Evolutionary conservation across 2,888 invertebrate genomes (phyloP).

Genomic region (Griposia aprilina): DNA sequence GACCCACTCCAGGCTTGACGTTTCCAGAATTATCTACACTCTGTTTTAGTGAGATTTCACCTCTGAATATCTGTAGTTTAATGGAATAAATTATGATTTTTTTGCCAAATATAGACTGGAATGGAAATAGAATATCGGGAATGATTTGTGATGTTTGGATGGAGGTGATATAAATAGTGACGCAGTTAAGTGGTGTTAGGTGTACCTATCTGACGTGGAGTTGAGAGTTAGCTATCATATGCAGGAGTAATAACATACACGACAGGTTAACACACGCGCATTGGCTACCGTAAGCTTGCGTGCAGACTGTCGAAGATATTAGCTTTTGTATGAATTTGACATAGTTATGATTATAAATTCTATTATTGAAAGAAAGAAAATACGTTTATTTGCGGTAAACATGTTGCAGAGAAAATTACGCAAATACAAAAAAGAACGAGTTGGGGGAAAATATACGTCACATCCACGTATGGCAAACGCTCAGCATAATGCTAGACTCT

Average conservation of each 20-base stretch:
- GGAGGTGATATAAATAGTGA: slow-evolving; percentile 47
- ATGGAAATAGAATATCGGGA: slow-evolving; percentile 48
- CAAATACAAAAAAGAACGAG: too few relatives aligned
- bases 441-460: too few relatives aligned
- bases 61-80: slow-evolving; percentile 59
- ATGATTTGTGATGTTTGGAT: slow-evolving; percentile 46
- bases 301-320: background rate
- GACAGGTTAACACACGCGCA: slow-evolving; percentile 68
- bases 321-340: background rate
- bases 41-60: slow-evolving; percentile 68
- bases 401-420: too few relatives aligned
- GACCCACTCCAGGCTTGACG: slow-evolving; percentile 83
- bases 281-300: slow-evolving; percentile 8
- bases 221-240: slow-evolving; percentile 62
- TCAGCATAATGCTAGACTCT: too few relatives aligned
- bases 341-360: background rate
- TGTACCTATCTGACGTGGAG: slow-evolving; percentile 65
- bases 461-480: too few relatives aligned
- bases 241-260: slow-evolving; percentile 68
- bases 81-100: slow-evolving; percentile 70
- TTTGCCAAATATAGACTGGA: slow-evolving; percentile 49
- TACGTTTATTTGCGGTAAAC: too few relatives aligned
- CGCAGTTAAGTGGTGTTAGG: slow-evolving; percentile 49
- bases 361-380: background rate
- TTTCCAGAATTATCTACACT: slow-evolving; percentile 79